These are phyloP conservation scores for Kuschelorhynchus macadamiae DNA, from an alignment of 2,888 invertebrate genomes.

Conservation along the genomic window DNA sequence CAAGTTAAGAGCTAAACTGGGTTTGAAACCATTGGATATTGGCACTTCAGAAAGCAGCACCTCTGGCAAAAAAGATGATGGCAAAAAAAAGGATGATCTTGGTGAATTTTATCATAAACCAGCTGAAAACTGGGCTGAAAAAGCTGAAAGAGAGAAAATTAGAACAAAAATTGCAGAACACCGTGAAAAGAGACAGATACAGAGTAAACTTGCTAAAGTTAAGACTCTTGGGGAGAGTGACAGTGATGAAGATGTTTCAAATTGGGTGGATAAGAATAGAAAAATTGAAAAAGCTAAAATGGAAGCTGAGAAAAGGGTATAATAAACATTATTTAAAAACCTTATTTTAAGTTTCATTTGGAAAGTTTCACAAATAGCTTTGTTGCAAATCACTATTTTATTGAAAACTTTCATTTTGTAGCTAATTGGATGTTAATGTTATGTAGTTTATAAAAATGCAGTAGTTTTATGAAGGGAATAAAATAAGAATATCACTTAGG, in stretches of 20 bases:
- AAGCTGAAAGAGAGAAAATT: slow-evolving; percentile 84
- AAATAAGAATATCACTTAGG: no score
- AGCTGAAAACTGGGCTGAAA: slow-evolving; percentile 81
- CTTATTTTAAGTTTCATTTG: no score
- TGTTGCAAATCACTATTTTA: no score
- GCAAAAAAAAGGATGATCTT: slow-evolving; percentile 71
- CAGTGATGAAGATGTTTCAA: slow-evolving; percentile 80
- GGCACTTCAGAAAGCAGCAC: slow-evolving; percentile 42
- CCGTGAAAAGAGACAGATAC: slow-evolving; percentile 84
- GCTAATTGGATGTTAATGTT: no score
- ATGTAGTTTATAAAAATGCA: no score
- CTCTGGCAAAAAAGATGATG: slow-evolving; percentile 66
- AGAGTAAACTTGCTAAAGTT: slow-evolving; percentile 75
- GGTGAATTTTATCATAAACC: slow-evolving; percentile 93
- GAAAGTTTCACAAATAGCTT: no score
- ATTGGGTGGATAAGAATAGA: slow-evolving; percentile 89
- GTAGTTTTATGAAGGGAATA: no score
- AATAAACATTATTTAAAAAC: no score
- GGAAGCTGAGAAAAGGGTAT: slow-evolving; percentile 86
- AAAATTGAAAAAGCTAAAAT: slow-evolving; percentile 83
- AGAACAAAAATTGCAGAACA: slow-evolving; percentile 83
- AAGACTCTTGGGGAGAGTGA: slow-evolving; percentile 80
- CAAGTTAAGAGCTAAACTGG: slow-evolving; percentile 91
- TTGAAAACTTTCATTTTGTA: no score
- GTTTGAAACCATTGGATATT: slow-evolving; percentile 92